Percentiles rank a stretch among this genome's conserved stretches.
phyloP scores from a whole-genome alignment of 2,113 vertebrate genomes.

The Arothron firmamentum region DNA sequence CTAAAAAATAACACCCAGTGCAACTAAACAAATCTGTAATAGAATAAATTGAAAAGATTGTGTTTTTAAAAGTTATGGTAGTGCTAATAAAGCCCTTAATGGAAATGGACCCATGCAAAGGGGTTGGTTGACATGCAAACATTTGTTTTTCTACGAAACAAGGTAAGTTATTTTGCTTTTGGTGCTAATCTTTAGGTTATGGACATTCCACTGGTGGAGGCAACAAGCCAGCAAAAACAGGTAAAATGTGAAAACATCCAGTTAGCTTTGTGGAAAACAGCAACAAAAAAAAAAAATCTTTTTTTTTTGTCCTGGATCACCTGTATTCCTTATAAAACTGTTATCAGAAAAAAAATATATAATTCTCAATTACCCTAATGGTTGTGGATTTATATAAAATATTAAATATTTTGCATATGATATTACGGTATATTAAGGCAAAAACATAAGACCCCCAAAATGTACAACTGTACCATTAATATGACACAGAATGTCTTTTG shows the following conservation, averaged over 20 bases:
- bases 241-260: conserved; percentile 14
- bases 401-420: neutral
- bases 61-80: conserved; percentile 30
- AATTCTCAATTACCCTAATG: neutral
- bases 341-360: neutral
- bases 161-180: neutral
- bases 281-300: no score
- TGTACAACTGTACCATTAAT: no score
- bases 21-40: neutral
- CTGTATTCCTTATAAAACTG: no score
- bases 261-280: neutral
- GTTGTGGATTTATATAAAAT: neutral
- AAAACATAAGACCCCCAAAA: no score
- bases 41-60: neutral
- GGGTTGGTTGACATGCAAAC: conserved; percentile 24
- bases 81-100: conserved; percentile 13
- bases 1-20: neutral
- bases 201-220: conserved; percentile 40
- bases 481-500: no score
- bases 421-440: no score
- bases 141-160: neutral
- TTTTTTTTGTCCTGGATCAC: neutral
- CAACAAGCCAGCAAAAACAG: conserved; percentile 44
- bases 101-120: conserved; percentile 37
- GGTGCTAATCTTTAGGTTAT: conserved; percentile 33